phyloP scores from a whole-genome alignment of 2,797 vertebrate genomes.

The Clarias pachynema region DNA sequence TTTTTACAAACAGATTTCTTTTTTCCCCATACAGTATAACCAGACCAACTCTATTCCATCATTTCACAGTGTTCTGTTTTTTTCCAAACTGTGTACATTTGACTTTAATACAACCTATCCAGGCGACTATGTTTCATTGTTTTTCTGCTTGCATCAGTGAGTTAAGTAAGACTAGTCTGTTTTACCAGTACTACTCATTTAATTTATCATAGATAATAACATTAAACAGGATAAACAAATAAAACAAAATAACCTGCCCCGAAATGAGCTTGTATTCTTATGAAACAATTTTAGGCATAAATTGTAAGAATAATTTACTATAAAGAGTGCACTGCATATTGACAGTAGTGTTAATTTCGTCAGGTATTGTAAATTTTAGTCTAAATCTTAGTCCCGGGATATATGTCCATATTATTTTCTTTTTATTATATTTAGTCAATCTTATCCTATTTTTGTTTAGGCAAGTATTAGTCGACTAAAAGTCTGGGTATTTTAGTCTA shows the following conservation, averaged over 20 bases:
- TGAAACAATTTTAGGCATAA: neutral
- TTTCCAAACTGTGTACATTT: neutral
- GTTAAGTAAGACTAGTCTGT: neutral
- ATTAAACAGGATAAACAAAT: neutral
- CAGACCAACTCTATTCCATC: neutral
- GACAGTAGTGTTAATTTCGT: too few species aligned
- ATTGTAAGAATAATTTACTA: neutral
- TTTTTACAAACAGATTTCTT: too few species aligned
- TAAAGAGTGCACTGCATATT: too few species aligned
- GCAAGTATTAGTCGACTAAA: too few species aligned
- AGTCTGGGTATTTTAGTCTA: too few species aligned
- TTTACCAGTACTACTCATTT: neutral
- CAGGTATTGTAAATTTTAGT: too few species aligned
- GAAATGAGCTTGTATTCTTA: neutral
- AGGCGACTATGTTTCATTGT: neutral
- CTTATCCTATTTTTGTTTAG: too few species aligned
- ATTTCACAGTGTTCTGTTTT: neutral
- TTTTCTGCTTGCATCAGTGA: neutral
- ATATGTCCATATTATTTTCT: too few species aligned
- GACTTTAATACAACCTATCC: neutral
- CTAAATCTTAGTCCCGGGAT: too few species aligned
- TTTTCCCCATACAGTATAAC: neutral
- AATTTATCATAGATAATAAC: neutral
- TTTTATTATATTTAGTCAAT: too few species aligned
- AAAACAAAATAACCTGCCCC: neutral